Evolutionary conservation across 2,888 invertebrate species (phyloP).

Genomic region (Cyclophora punctaria): DNA sequence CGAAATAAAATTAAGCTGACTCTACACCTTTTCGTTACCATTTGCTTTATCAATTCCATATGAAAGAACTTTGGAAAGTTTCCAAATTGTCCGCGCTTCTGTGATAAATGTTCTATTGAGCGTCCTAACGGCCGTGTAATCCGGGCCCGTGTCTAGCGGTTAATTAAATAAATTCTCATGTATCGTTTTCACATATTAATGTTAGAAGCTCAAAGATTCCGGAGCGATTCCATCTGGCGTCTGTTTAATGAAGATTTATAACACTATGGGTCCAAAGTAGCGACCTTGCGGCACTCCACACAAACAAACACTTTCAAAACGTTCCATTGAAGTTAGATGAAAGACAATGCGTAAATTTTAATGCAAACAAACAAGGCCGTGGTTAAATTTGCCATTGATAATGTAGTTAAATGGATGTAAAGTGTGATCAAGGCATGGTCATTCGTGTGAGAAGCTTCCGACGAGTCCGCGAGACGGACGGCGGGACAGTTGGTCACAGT

Average conservation of each 20-base stretch:
- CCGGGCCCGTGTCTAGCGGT: conserved; percentile 32
- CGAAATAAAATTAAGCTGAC: conserved; percentile 17
- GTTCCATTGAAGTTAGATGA: conserved; percentile 21
- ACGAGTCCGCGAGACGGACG: conserved; percentile 33
- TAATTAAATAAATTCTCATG: conserved; percentile 43
- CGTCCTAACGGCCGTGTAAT: conserved; percentile 31
- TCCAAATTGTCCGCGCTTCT: conserved; percentile 48
- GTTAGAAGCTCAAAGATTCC: conserved; percentile 8
- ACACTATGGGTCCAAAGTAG: conserved; percentile 17
- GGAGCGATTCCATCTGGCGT: conserved; percentile 5
- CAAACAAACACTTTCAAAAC: conserved; percentile 17
- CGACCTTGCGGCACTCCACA: conserved; percentile 25
- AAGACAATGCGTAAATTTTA: conserved; percentile 11
- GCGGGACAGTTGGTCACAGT: conserved; percentile 26
- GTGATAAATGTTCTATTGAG: conserved; percentile 45
- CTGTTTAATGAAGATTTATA: conserved; percentile 6
- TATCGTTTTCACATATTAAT: conserved; percentile 24
- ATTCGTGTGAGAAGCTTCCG: conserved; percentile 40
- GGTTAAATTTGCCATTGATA: conserved; percentile 16
- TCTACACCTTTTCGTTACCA: conserved; percentile 20
- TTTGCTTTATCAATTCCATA: conserved; percentile 22
- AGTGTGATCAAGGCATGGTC: conserved; percentile 34
- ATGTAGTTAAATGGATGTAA: conserved; percentile 19
- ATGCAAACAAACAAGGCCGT: conserved; percentile 21
- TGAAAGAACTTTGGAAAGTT: conserved; percentile 43